Base-by-base conservation (phyloP, 1,140 invertebrate genomes). In the Drosophila carrolli region DNA sequence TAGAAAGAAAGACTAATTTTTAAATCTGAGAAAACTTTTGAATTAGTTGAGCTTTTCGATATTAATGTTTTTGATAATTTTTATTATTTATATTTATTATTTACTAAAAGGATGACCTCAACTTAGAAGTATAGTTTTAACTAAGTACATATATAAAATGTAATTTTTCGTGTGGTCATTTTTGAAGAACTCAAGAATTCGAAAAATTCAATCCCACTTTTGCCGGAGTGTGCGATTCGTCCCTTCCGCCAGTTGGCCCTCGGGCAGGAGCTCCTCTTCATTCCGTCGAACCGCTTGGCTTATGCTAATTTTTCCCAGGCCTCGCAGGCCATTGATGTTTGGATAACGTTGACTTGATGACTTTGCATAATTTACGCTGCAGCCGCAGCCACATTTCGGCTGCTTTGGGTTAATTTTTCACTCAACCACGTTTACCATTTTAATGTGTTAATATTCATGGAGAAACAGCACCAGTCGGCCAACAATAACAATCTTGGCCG, bases 281-380 rank as follows among this genome's bases (percentile, higher is more conserved):
- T 27, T 32, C 19, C 53, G 50, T 47, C 27, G 47, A 60, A 82
- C 70, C 57, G 61, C 65, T 79, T 57, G 79, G 71, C 83, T 86
- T 86, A 86, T 86, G 82, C 79, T 88, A 86, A 86, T 86, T 86
- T 88, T 86, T 86, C 71, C 79, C 83, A 86, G 66, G 70, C 82
- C 76, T 51, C 35, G 50, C 67, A 70, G 62, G 63, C 51, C 74
- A 86, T 82, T 86, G 82, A 86, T 86, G 82, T 86, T 86, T 86
- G 83, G 82, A 88, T 86, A 86, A 83, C 83, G 84, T 76, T 88
- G 83, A 81, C 82, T 86, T 86, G 82, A 86, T 86, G 82, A 86
- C 83, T 86, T 88, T 86, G 82, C 82, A 86, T 86, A 86, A 86
- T 86, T 85, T 85, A 83, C 65, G 81, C 75, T 81, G 61, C 54